Evolutionary conservation across 2,797 vertebrate genomes (phyloP).

Genomic region (Catostomus latipinnis): DNA sequence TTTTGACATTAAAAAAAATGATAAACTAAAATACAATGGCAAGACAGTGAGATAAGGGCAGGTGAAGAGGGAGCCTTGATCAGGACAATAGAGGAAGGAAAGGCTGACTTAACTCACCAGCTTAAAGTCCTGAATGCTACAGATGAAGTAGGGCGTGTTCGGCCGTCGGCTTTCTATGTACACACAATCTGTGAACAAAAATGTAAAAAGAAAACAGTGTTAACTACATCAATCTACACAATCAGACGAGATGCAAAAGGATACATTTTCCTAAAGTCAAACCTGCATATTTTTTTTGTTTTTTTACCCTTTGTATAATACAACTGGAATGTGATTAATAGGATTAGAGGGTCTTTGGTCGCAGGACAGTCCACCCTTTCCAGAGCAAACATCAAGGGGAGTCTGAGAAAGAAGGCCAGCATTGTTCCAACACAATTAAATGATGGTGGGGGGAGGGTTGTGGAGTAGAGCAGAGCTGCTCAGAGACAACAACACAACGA

Average conservation of each 20-base stretch:
- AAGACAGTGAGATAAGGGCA: slow-evolving; percentile 33
- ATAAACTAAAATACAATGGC: slow-evolving; percentile 39
- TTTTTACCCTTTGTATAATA: slow-evolving; percentile 74
- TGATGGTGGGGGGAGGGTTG: slow-evolving; percentile 57
- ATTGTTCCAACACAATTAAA: slow-evolving; percentile 80
- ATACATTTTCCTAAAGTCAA: slow-evolving; percentile 68
- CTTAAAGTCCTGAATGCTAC: slow-evolving; percentile 99
- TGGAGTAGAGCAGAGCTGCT: slow-evolving; percentile 4
- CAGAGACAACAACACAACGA: background rate
- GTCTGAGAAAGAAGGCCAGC: slow-evolving; percentile 75
- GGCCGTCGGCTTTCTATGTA: slow-evolving; percentile 98
- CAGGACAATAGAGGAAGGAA: slow-evolving; percentile 29
- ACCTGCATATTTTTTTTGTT: slow-evolving; percentile 68
- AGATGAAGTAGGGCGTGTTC: slow-evolving; percentile 99
- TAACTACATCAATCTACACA: slow-evolving; percentile 53
- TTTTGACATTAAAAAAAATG: slow-evolving; percentile 47
- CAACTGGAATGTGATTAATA: slow-evolving; percentile 83
- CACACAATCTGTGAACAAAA: slow-evolving; percentile 91
- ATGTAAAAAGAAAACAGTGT: slow-evolving; percentile 36
- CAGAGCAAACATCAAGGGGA: slow-evolving; percentile 78
- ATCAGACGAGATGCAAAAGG: slow-evolving; percentile 28
- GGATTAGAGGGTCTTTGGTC: slow-evolving; percentile 81
- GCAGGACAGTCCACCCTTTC: slow-evolving; percentile 76
- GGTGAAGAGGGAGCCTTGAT: background rate
- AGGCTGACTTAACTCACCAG: slow-evolving; percentile 87